A percentile compares a stretch with the other conserved stretches of the same genome.
These are phyloP conservation scores for Halotydeus destructor DNA, from an alignment of 1,140 invertebrate species.

Conservation along the genomic window DNA sequence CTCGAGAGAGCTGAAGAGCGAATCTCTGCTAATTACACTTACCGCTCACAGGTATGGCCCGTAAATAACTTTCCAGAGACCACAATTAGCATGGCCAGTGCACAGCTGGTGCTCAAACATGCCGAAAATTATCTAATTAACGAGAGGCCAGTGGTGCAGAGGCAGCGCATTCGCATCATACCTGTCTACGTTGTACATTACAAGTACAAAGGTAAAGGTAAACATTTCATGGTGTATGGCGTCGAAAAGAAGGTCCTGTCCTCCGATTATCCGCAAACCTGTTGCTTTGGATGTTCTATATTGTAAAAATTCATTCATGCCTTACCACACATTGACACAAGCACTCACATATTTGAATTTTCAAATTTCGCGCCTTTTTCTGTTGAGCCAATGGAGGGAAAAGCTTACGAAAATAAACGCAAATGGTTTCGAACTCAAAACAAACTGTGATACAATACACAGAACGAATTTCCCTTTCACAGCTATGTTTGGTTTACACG, in stretches of 20 bases:
- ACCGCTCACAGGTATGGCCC: conserved; percentile 25
- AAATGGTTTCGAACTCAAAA: no score
- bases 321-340: no score
- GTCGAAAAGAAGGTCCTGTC: conserved; percentile 29
- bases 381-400: no score
- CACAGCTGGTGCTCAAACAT: conserved; percentile 27
- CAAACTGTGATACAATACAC: no score
- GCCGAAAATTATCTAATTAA: conserved; percentile 19
- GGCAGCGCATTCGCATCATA: conserved; percentile 14
- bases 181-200: conserved; percentile 25
- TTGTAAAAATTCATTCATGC: conserved; percentile 21
- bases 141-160: conserved; percentile 26
- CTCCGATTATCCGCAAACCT: conserved; percentile 33
- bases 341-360: no score
- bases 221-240: conserved; percentile 31
- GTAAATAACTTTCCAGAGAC: conserved; percentile 31
- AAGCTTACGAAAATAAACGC: no score
- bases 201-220: conserved; percentile 25
- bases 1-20: background rate
- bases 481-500: no score
- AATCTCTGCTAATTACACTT: background rate
- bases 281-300: conserved; percentile 32
- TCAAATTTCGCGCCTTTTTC: no score
- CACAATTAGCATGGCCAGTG: conserved; percentile 31
- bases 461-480: no score